A percentile compares a stretch with the other conserved stretches of the same genome.
Evolutionary conservation across 2,113 vertebrate species (phyloP).

Genomic region (Vulpes vulpes): DNA sequence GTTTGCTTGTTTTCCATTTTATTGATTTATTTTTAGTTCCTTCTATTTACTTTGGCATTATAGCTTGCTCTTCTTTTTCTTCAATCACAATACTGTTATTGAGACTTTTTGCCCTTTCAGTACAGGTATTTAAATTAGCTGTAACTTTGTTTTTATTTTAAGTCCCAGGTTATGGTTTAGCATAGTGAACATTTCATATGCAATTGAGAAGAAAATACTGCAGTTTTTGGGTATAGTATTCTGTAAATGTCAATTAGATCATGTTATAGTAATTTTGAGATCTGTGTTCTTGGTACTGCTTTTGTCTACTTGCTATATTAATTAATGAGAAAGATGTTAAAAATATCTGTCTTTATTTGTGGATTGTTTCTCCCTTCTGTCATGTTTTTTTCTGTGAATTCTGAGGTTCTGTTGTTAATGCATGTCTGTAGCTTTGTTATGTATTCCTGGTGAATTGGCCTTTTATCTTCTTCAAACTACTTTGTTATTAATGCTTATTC

Average conservation of each 20-base stretch:
- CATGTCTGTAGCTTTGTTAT: background rate
- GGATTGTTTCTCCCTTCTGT: background rate
- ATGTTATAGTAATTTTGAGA: background rate
- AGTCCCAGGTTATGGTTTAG: background rate
- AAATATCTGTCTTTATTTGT: background rate
- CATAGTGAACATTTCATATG: background rate
- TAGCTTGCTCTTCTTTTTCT: background rate
- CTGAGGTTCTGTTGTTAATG: background rate
- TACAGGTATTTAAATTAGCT: background rate
- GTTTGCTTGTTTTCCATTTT: background rate
- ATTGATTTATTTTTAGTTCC: background rate
- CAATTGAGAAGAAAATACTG: background rate
- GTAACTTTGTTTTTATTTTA: background rate
- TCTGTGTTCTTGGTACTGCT: background rate
- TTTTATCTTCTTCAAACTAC: background rate
- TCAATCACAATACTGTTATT: background rate
- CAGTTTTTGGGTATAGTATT: background rate
- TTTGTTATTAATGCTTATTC: background rate
- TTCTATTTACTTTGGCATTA: background rate
- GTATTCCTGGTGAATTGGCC: background rate
- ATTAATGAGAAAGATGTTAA: background rate
- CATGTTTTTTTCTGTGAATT: background rate
- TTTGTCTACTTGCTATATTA: background rate
- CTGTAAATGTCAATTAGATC: background rate
- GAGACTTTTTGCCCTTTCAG: background rate